phyloP scores from a whole-genome alignment of 1,140 invertebrate genomes.

The Calliopsis andreniformis region DNA sequence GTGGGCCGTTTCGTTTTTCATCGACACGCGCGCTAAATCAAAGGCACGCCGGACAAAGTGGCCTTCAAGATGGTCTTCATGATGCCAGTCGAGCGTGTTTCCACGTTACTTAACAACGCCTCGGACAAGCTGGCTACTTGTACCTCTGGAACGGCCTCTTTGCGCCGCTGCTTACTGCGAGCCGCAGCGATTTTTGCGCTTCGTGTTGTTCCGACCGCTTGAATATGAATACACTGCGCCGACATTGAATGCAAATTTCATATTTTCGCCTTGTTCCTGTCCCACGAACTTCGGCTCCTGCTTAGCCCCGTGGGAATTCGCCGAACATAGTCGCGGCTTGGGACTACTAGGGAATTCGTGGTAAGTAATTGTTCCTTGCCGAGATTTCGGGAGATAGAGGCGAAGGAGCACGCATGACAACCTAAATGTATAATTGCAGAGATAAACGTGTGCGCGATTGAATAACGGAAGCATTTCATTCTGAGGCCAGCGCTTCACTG shows the following conservation, averaged over 20 bases:
- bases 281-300: conserved; percentile 42
- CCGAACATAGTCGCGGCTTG: not conserved
- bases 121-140: conserved; percentile 6
- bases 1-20: conserved; percentile 26
- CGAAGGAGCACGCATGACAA: conserved; percentile 1
- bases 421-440: not conserved
- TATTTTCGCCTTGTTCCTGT: conserved; percentile 59
- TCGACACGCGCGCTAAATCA: not conserved
- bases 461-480: conserved; percentile 7
- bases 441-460: conserved; percentile 4
- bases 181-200: conserved; percentile 51
- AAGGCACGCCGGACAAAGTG: not conserved
- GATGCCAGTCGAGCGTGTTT: conserved; percentile 28
- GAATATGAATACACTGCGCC: conserved; percentile 23
- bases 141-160: conserved; percentile 21
- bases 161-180: conserved; percentile 24
- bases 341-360: not conserved
- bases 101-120: conserved; percentile 20
- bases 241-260: conserved; percentile 64
- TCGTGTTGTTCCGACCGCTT: not conserved
- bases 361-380: conserved; percentile 13
- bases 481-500: not conserved
- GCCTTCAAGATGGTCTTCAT: conserved; percentile 4
- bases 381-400: conserved; percentile 15
- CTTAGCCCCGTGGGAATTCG: conserved; percentile 32